Evolutionary conservation across 2,797 vertebrate species (phyloP), one percentile per base, ranked within the genome.

Genomic region (Numenius phaeopus): DNA sequence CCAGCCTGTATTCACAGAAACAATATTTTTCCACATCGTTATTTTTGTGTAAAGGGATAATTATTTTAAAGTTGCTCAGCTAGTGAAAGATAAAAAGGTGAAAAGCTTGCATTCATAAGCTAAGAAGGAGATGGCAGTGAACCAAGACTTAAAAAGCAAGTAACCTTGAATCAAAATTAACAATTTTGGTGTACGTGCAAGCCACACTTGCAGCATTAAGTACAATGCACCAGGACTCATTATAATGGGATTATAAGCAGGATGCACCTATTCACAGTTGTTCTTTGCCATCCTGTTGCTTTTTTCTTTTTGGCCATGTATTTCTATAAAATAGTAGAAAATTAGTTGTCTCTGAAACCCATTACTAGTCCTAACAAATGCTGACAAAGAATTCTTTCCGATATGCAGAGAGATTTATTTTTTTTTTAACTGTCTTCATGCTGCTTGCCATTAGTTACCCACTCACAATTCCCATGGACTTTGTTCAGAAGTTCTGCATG

Each of bases 221-320:
- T 70, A 13, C 65, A 42, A 13, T 29, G 71, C 70, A 14, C 34
- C 78, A 66, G 44, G 58, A 91, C 11, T 54, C 39, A 22, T 3
- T 42, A 24, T 34, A 84, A 14, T 40, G 27, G 58, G 17, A 42
- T 67, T 77, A 23, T 40, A 4, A 76, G 52, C 62, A 92, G 73
- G 42, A 72, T 49, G 23, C 34, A 19, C 62, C 75, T 72, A 29
- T 57, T 89, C 58, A 47, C 64, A 50, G 29, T 37, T 84, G 79
- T 67, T 90, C 46, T 65, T 91, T 91, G 54, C 59, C 58, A 55
- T 91, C 62, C 42, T 58, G 5, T 70, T 88, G 98, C 96, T 98
- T 87, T 86, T 83, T 96, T 85, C 64, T 49, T 80, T 94, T 80
- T 90, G 71, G 72, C 57, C 44, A 30, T 40, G 46, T 82, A 58